Evolutionary conservation across 2,888 invertebrate species (phyloP), one percentile per base, ranked within the genome.

Genomic region (Dermolepida albohirtum): DNA sequence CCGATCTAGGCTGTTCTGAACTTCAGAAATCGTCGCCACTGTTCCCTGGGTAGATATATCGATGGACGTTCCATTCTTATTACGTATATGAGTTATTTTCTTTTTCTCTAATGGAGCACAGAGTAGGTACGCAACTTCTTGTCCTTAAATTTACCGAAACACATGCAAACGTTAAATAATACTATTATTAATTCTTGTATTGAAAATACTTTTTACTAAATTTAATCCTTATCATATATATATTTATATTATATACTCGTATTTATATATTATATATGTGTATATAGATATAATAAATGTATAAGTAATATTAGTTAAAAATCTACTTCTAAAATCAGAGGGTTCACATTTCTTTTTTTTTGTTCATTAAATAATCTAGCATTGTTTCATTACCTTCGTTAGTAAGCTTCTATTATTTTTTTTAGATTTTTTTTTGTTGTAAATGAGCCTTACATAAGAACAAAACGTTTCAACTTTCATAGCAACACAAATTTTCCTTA

Each of bases 191-290:
- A 74, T 72, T 70, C 73, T 72, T 70, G 78, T 79, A 79, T 78
- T 78, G 78, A 79, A 80, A 81, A 80, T 79, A 81, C 76, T 78
- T 76, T 77, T 76, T 75, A 76, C 75, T 77, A 75, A 75, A 73
- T 65, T 73, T 74, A 74, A 74, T 67, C 64, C 73, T 74, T 74
- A 74, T 64, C 14, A 22, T 22, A 22, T 22, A 22, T 22, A 22
- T 47, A 5, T 44, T 17, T 17, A 59, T 44, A 12, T 59, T 22
- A 27, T 47, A 49, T 52, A 52, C 47, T 14, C 34, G 47, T 63
- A 40, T 27, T 17, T 44, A 34, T 52, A 51, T 52, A 52, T 52
- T 16, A 43, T 64, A 52, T 64, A 41, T 52, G 43, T 49, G 39
- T 64, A 64, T 64, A 63, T 50, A 63, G 27, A 64, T 54, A 27